These are phyloP conservation scores for Piaya cayana DNA, from an alignment of 2,113 vertebrate species.

Conservation along the genomic window DNA sequence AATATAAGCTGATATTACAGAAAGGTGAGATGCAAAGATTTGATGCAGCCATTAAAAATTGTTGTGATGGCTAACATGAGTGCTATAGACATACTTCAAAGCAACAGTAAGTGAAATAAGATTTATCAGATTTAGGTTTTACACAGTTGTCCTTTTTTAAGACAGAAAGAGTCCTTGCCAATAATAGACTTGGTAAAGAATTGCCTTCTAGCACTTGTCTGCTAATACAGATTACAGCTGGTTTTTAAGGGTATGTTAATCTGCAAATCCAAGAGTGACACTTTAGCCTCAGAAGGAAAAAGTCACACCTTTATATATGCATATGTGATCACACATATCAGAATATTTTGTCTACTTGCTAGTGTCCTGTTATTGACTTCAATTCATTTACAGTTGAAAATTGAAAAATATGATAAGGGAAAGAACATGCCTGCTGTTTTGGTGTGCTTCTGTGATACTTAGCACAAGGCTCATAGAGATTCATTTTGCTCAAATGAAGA, in stretches of 20 bases:
- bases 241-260: not conserved
- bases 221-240: not conserved
- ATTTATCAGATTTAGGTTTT: not conserved
- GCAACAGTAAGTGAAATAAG: not conserved
- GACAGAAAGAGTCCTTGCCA: not conserved
- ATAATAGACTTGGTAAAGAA: not conserved
- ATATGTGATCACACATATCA: not conserved
- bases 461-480: not conserved
- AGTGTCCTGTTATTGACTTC: not conserved
- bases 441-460: not conserved
- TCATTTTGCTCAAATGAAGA: not conserved
- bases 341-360: not conserved
- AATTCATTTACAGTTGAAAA: not conserved
- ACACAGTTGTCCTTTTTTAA: rapidly evolving
- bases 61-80: not conserved
- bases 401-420: not conserved
- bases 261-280: not conserved
- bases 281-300: not conserved
- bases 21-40: not conserved
- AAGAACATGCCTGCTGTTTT: not conserved
- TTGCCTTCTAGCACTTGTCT: not conserved
- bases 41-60: not conserved
- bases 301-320: not conserved
- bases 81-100: not conserved
- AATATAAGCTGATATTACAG: not conserved